Conservation (phyloP, 2,113 vertebrate genomes). For the Gymnorhina tibicen region DNA sequence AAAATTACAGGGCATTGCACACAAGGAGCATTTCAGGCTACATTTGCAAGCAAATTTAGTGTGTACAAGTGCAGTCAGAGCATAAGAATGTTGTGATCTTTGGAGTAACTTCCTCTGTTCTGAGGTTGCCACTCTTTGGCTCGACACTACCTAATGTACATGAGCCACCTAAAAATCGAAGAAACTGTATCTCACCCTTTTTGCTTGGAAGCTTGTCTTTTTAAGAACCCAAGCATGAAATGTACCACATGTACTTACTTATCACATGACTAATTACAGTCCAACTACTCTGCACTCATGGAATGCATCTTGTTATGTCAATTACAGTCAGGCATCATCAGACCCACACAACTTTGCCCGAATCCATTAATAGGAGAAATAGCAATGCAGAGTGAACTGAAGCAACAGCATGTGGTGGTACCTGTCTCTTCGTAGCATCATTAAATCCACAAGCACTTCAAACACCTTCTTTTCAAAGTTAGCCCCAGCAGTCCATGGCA, state of each 20-base stretch:
- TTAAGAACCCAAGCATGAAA: neutral
- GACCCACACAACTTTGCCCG: neutral
- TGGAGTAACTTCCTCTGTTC: neutral
- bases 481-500: neutral
- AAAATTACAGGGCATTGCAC: conserved; percentile 49
- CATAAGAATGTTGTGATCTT: neutral
- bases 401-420: neutral
- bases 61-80: neutral
- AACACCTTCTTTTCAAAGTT: neutral
- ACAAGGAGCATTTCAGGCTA: conserved; percentile 27
- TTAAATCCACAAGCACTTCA: neutral
- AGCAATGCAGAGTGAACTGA: neutral
- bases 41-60: neutral
- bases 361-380: neutral
- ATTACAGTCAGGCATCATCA: neutral
- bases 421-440: neutral
- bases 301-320: neutral
- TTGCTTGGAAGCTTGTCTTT: neutral
- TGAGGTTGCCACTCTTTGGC: neutral
- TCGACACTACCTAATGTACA: neutral
- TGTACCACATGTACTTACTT: neutral
- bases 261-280: neutral
- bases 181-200: neutral
- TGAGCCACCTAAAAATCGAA: neutral
- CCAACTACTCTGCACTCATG: neutral